Evolutionary conservation across 2,888 invertebrate species (phyloP).

Genomic region (Adela reaumurella): DNA sequence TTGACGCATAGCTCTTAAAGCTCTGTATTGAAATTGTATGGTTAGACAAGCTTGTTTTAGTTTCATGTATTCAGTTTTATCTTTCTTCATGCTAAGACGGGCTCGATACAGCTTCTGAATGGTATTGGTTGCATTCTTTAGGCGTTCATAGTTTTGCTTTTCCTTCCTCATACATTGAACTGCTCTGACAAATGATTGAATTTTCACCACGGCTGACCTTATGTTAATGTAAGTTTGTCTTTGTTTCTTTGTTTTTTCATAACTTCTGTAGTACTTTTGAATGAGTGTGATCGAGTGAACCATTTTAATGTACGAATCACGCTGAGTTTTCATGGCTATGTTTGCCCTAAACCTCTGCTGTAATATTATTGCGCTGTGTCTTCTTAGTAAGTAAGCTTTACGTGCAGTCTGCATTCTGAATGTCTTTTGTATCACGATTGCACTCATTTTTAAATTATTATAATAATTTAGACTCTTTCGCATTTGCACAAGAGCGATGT

Average conservation of each 20-base stretch:
- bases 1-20: slow-evolving; percentile 34
- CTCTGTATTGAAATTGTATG: slow-evolving; percentile 32
- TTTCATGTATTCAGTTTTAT: too few species aligned
- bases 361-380: slow-evolving; percentile 29
- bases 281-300: slow-evolving; percentile 35
- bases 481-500: slow-evolving; percentile 29
- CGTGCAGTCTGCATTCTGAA: slow-evolving; percentile 39
- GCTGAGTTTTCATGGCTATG: slow-evolving; percentile 28
- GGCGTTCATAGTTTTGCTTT: too few species aligned
- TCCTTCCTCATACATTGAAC: slow-evolving; percentile 10
- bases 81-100: too few species aligned
- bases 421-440: slow-evolving; percentile 41
- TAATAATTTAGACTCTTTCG: slow-evolving; percentile 23
- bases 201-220: slow-evolving; percentile 21
- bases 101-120: too few species aligned
- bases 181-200: slow-evolving; percentile 24
- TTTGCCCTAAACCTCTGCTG: slow-evolving; percentile 51
- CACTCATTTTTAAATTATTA: slow-evolving; percentile 25
- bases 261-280: slow-evolving; percentile 46
- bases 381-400: slow-evolving; percentile 24
- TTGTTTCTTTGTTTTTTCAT: slow-evolving; percentile 22
- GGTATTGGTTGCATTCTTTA: too few species aligned
- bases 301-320: slow-evolving; percentile 27
- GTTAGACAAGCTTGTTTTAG: slow-evolving; percentile 21
- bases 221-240: slow-evolving; percentile 20